Evolutionary conservation across 1,140 invertebrate species (phyloP), one percentile per base, ranked within the genome.

Genomic region (Ips typographus): DNA sequence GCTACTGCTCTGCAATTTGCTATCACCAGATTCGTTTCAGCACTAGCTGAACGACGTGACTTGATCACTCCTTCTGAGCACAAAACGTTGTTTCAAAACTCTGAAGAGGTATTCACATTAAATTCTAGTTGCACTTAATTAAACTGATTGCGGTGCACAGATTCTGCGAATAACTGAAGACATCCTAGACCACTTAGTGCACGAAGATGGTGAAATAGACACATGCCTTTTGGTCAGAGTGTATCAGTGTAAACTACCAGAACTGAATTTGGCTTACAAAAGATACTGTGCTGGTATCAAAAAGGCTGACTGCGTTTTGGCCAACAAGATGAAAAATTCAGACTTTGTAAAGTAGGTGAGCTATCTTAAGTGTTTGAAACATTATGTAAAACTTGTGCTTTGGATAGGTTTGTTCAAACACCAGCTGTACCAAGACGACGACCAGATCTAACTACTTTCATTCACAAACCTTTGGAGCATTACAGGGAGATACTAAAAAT

Each of bases 271-370:
- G 5, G 86, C 90, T 40, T 93, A 93, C 78, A 88, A 90, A 78
- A 87, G 89, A 77, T 94, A 93, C 79, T 89, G 91, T 77, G 87
- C 90, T 71, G 92, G 92, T 47, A 84, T 93, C 63, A 92, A 93
- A 79, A 86, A 89, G 74, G 91, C 92, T 44, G 91, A 92, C 75
- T 93, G 90, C 75, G 86, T 93, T 38, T 80, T 93, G 75, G 91
- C 90, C 65, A 80, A 84, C 82, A 72, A 84, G 80, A 76, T 83
- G 77, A 78, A 85, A 81, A 81, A 82, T 79, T 78, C 76, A 38
- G 78, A 79, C 40, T 80, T 80, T 68, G 73, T 60, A 8, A 71
- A 51, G 71, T 72, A 58, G 49, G 57, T 47, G 52, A 7, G 44
- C 44, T 8, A 49, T 55, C 37, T 22, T 5, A 22, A 22, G 22